These are phyloP conservation scores for Mycalesis mineus DNA, from an alignment of 2,888 invertebrate species.

Conservation along the genomic window DNA sequence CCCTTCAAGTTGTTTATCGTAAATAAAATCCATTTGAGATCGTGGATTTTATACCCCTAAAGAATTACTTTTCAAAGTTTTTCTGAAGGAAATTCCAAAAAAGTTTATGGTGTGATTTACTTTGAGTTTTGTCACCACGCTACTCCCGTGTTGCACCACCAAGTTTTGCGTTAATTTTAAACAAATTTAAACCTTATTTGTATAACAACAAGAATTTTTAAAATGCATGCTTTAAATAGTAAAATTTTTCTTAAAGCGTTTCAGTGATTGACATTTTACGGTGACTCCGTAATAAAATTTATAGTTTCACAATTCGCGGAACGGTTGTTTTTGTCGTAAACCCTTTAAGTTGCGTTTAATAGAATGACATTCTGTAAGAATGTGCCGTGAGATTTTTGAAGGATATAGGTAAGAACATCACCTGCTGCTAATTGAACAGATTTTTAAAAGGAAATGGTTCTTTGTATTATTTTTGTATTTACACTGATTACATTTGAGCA, in stretches of 20 bases:
- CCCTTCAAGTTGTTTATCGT: constrained; percentile 46
- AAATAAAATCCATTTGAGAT: constrained; percentile 53
- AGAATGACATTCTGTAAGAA: not conserved
- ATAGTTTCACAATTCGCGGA: constrained; percentile 66
- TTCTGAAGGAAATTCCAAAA: constrained; percentile 42
- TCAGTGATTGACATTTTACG: constrained; percentile 64
- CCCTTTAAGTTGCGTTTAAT: constrained; percentile 47
- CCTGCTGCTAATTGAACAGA: not conserved
- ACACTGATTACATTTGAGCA: too few species aligned
- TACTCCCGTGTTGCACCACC: constrained; percentile 42
- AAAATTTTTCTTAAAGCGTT: constrained; percentile 38
- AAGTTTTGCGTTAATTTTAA: not conserved
- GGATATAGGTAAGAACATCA: not conserved
- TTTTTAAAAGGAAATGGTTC: not conserved
- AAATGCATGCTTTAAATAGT: constrained; percentile 23
- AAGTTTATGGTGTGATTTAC: constrained; percentile 51
- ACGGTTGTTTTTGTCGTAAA: constrained; percentile 53
- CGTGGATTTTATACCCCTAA: constrained; percentile 41
- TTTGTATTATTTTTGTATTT: not conserved
- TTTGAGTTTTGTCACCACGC: constrained; percentile 47
- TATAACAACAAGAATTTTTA: constrained; percentile 21
- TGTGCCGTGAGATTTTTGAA: not conserved
- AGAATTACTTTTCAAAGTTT: constrained; percentile 48
- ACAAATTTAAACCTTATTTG: constrained; percentile 32
- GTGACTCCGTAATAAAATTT: constrained; percentile 56